phyloP scores from a whole-genome alignment of 2,113 vertebrate species.

The Phaethon lepturus region DNA sequence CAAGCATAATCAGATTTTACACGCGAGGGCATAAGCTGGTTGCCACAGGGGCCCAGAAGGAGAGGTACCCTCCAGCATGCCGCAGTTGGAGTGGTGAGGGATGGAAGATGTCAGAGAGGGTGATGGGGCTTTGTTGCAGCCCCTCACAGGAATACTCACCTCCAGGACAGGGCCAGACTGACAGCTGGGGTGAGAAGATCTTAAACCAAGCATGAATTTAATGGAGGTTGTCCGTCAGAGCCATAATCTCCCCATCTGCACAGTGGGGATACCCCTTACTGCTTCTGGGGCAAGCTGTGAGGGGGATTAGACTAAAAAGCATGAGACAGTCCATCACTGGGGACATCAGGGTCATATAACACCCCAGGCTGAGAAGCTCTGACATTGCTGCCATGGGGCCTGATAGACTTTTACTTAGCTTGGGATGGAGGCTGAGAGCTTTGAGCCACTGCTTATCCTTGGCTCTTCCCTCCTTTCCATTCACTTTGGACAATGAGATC shows the following conservation, averaged over 20 bases:
- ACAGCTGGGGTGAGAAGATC: not conserved
- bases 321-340: not conserved
- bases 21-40: not conserved
- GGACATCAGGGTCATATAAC: not conserved
- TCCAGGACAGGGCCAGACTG: not conserved
- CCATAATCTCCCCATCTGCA: not conserved
- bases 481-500: not conserved
- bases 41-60: not conserved
- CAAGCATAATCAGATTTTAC: constrained; percentile 29
- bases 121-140: not conserved
- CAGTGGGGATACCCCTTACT: not conserved
- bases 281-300: not conserved
- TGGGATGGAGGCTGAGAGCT: not conserved
- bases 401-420: not conserved
- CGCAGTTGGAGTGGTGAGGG: not conserved
- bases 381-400: not conserved
- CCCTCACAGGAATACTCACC: not conserved
- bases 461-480: not conserved
- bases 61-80: not conserved
- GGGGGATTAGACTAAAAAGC: not conserved
- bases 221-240: not conserved
- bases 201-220: not conserved
- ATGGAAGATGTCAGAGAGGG: not conserved
- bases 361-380: not conserved
- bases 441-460: not conserved